Percentiles rank a stretch among this genome's conserved stretches.
Conservation (phyloP, 1,140 invertebrate genomes). For the Mylabris phalerata region DNA sequence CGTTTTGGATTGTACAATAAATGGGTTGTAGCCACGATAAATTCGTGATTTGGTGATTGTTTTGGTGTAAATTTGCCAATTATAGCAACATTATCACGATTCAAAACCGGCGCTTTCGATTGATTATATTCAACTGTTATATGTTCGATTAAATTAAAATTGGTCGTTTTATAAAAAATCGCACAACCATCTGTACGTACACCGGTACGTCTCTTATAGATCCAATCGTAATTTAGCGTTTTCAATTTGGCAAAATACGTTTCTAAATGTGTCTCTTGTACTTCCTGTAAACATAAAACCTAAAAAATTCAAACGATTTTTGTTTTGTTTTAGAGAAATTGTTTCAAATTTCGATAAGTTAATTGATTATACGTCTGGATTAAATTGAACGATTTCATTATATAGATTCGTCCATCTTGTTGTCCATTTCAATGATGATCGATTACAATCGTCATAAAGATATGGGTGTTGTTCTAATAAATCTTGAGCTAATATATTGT, state of each 20-base stretch:
- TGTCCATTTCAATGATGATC: conserved; percentile 60
- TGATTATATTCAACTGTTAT: conserved; percentile 56
- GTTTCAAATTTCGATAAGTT: too few species aligned
- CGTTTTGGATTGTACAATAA: conserved; percentile 87
- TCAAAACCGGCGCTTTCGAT: conserved; percentile 51
- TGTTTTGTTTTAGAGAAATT: background rate
- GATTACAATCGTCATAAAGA: conserved; percentile 62
- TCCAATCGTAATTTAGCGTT: conserved; percentile 33
- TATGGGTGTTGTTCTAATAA: conserved; percentile 66
- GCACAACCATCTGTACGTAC: conserved; percentile 70
- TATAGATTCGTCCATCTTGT: conserved; percentile 59
- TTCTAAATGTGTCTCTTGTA: conserved; percentile 62
- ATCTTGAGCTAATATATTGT: conserved; percentile 84
- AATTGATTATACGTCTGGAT: conserved; percentile 62
- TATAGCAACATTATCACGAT: conserved; percentile 82
- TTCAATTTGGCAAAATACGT: conserved; percentile 7
- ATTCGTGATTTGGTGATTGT: conserved; percentile 41
- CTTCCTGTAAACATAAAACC: conserved; percentile 82
- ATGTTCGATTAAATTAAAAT: conserved; percentile 57
- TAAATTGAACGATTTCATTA: conserved; percentile 60
- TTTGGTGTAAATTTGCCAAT: conserved; percentile 64
- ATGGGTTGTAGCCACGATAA: conserved; percentile 87
- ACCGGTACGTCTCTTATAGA: conserved; percentile 71
- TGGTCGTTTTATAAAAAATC: conserved; percentile 63
- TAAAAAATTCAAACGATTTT: conserved; percentile 34